Base-by-base conservation (phyloP, 2,888 invertebrate genomes). In the Gymnoscelis rufifasciata region DNA sequence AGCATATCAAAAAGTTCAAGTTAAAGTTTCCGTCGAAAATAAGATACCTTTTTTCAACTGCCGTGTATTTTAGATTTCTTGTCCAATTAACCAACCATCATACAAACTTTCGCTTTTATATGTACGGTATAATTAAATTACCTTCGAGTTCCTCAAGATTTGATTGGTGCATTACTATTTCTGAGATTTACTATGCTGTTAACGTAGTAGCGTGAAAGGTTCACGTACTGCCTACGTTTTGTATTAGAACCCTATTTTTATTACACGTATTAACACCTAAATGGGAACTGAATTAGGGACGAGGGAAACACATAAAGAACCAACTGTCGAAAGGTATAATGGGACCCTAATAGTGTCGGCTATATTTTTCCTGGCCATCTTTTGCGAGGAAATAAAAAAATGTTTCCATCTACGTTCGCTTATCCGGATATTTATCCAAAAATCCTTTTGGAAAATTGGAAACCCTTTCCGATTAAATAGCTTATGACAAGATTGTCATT, bases 141-240 rank as follows among this genome's bases (percentile, higher is more conserved):
- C n/a, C n/a, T n/a, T n/a, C n/a, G n/a, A n/a, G n/a, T n/a, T n/a
- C n/a, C n/a, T n/a, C n/a, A n/a, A n/a, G n/a, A n/a, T n/a, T 19
- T 19, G 19, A 3, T 5, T 19, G 5, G 3, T 19, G 33, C 10
- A 15, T 12, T 38, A 33, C 51, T 44, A 29, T 5, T n/a, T 27
- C 30, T 27, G 7, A 35, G 6, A 14, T 42, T 50, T 45, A 50
- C 45, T 38, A 39, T 43, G 45, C 39, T 43, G 50, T 47, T 45
- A 53, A 50, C 51, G 50, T 54, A 52, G 47, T 48, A 43, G 50
- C 42, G 48, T 62, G 57, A 64, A 59, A 62, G 62, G 60, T 56
- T 57, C 59, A 50, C 55, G 60, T 62, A 57, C 50, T 58, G 51
- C 51, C 53, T 58, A 59, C 59, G 57, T 55, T 52, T 55, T 55